Percentiles rank a stretch among this genome's conserved stretches.
phyloP scores from a whole-genome alignment of 2,888 invertebrate genomes.

The Stenodema calcarata region DNA sequence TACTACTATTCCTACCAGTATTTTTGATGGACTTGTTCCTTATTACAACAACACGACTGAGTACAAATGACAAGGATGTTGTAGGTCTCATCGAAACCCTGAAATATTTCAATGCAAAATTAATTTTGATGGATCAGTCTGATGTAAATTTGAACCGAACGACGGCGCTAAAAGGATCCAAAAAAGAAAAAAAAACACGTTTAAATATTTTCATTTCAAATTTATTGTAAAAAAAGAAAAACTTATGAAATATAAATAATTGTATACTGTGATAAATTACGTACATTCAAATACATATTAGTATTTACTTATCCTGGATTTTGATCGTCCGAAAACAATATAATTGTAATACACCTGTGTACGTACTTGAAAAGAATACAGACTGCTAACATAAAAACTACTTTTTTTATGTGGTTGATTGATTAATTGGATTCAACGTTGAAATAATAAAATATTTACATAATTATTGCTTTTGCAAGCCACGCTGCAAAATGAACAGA shows the following conservation, averaged over 20 bases:
- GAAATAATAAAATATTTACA: background rate
- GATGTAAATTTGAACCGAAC: no score
- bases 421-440: background rate
- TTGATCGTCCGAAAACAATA: background rate
- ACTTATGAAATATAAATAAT: background rate
- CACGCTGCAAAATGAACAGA: conserved; percentile 42
- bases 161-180: no score
- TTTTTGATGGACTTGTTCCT: no score
- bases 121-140: no score
- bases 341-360: background rate
- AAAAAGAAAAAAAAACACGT: no score
- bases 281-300: background rate
- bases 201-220: background rate
- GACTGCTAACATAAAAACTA: background rate
- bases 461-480: background rate
- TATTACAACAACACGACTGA: no score
- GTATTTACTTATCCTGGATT: background rate
- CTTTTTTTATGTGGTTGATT: background rate
- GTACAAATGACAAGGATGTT: no score
- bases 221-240: background rate
- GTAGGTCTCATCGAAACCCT: no score
- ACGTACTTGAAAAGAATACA: background rate
- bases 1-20: no score
- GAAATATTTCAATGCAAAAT: no score
- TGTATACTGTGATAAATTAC: conserved; percentile 2